These are phyloP conservation scores for Hippocampus kuda DNA, from an alignment of 2,797 vertebrate genomes.

Conservation along the genomic window DNA sequence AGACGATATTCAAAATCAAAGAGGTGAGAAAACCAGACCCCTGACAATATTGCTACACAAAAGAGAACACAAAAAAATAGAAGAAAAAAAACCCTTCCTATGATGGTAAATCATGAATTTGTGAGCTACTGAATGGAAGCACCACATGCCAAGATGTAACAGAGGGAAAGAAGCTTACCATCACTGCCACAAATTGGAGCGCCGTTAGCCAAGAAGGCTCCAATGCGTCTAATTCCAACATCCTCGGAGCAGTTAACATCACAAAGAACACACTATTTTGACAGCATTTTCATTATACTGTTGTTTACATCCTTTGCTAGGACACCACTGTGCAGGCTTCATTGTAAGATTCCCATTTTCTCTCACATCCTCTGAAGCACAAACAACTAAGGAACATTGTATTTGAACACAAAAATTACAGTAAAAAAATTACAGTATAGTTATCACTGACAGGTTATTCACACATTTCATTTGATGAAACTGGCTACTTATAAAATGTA, in stretches of 20 bases:
- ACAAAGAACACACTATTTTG: conserved; percentile 20
- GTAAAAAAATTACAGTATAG: conserved; percentile 49
- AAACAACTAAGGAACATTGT: conserved; percentile 46
- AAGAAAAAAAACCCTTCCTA: conserved; percentile 3
- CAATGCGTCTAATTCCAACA: background rate
- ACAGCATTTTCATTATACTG: conserved; percentile 27
- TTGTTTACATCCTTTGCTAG: conserved; percentile 23
- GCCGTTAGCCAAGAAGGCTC: background rate
- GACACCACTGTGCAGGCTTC: conserved; percentile 27
- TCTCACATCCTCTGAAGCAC: conserved; percentile 44
- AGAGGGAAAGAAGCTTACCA: background rate
- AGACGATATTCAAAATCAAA: conserved; percentile 37
- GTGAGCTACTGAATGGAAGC: background rate
- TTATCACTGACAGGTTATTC: conserved; percentile 52
- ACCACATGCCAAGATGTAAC: background rate
- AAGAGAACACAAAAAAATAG: conserved; percentile 9
- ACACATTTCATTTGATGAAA: conserved; percentile 48
- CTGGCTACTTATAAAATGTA: conserved; percentile 52
- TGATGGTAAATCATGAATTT: background rate
- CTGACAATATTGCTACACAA: conserved; percentile 21
- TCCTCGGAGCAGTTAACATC: conserved; percentile 9
- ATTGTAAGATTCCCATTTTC: conserved; percentile 16
- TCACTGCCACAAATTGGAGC: background rate
- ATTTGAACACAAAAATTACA: conserved; percentile 49
- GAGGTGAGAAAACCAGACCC: conserved; percentile 25